Conservation (phyloP, 2,797 vertebrate genomes). For the Hippocampus kuda region DNA sequence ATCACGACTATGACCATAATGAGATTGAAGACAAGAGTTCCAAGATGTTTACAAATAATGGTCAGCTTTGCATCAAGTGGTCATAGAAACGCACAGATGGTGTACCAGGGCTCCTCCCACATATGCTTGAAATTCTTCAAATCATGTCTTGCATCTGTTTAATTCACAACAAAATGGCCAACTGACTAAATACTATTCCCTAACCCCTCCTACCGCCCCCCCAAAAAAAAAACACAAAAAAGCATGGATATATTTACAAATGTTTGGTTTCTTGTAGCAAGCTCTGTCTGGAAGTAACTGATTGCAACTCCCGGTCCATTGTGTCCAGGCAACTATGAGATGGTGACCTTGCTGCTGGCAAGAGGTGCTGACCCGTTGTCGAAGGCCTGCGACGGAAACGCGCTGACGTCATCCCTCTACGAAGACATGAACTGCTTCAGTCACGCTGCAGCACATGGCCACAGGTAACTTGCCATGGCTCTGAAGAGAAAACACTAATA, state of each 20-base stretch:
- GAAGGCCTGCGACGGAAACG: slow-evolving; percentile 76
- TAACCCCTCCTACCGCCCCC: too few species aligned
- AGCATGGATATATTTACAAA: too few species aligned
- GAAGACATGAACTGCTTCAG: slow-evolving; percentile 99
- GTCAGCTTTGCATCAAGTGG: background rate
- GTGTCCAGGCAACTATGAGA: slow-evolving; percentile 85
- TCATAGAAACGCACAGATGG: background rate
- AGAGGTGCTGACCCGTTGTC: slow-evolving; percentile 85
- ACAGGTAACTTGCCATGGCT: slow-evolving; percentile 69
- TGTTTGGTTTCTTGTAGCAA: background rate
- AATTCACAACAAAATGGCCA: background rate
- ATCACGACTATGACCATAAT: background rate
- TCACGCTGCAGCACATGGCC: slow-evolving; percentile 88
- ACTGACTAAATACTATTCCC: background rate
- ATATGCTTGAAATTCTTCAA: background rate
- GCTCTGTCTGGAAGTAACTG: too few species aligned
- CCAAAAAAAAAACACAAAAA: too few species aligned
- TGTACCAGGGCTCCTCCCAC: background rate
- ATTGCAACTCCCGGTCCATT: background rate
- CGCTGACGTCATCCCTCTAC: slow-evolving; percentile 80
- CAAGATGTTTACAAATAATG: background rate
- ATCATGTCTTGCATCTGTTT: background rate
- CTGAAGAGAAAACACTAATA: background rate
- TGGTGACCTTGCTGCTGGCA: slow-evolving; percentile 87
- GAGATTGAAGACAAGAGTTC: background rate